Evolutionary conservation across 2,113 vertebrate species (phyloP), one percentile per base, ranked within the genome.

Genomic region (Corynorhinus townsendii): DNA sequence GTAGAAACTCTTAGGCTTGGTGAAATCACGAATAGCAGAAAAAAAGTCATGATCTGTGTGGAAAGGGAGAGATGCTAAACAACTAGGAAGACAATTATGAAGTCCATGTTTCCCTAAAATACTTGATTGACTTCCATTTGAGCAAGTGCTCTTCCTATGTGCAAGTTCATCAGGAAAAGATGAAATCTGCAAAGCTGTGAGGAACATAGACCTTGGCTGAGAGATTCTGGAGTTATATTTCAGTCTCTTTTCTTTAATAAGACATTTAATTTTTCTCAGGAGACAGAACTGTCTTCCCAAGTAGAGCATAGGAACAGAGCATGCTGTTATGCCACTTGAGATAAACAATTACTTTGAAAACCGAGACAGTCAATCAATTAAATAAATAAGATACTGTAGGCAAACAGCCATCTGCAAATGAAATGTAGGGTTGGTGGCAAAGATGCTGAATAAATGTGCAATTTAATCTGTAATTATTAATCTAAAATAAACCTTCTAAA

Each of bases 291-390:
- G 59, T 98, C 38, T 96, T 96, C 93, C 94, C 54, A 82, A 91
- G 62, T 64, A 87, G 68, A 91, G 80, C 76, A 43, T 6, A 79
- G 89, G 66, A 85, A 96, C 73, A 0, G 0, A 89, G 68, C 5
- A 1, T 92, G 68, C 93, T 97, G 73, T 76, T 97, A 87, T 59
- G 89, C 92, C 98, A 96, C 93, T 92, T 89, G 97, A 97, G 95
- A 97, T 86, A 96, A 98, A 97, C 93, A 96, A 96, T 97, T 97
- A 95, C 96, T 89, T 40, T 93, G 92, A 98, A 38, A 95, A 95
- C 92, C 91, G 94, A 97, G 96, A 93, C 89, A 97, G 92, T 85
- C 93, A 97, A 97, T 97, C 97, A 97, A 82, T 97, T 98, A 98
- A 97, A 98, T 92, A 97, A 97, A 96, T 95, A 96, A 93, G 95